A percentile compares a stretch with the other conserved stretches of the same genome.
These are phyloP conservation scores for Cynocephalus volans DNA, from an alignment of 2,113 vertebrate species.

Conservation along the genomic window DNA sequence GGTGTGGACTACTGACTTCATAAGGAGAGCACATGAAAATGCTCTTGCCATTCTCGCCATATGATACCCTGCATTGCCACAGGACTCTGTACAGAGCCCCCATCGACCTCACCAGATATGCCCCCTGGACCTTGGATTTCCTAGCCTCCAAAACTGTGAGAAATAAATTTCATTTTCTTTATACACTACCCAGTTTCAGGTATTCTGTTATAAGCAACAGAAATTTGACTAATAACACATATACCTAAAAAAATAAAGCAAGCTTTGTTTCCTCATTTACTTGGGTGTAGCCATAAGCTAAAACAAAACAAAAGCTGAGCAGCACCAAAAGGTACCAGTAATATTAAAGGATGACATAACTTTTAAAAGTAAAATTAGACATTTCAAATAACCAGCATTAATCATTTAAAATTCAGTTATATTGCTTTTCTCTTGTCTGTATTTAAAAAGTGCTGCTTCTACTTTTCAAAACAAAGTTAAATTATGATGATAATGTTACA, in stretches of 20 bases:
- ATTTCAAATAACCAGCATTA: background rate
- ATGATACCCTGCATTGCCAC: too few relatives aligned
- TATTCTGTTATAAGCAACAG: too few relatives aligned
- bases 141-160: too few relatives aligned
- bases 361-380: background rate
- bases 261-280: background rate
- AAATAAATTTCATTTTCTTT: too few relatives aligned
- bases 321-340: background rate
- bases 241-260: background rate
- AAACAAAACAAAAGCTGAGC: conserved; percentile 27
- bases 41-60: too few relatives aligned
- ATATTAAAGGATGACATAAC: background rate
- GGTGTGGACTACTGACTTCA: too few relatives aligned
- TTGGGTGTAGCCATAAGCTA: background rate
- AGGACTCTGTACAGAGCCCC: too few relatives aligned
- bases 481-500: conserved; percentile 6
- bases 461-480: conserved; percentile 1
- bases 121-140: too few relatives aligned
- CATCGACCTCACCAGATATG: too few relatives aligned
- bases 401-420: conserved; percentile 1
- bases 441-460: background rate
- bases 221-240: too few relatives aligned
- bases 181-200: too few relatives aligned
- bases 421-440: background rate
- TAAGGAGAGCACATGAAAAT: too few relatives aligned